Evolutionary conservation across 2,797 vertebrate species (phyloP), one percentile per base, ranked within the genome.

Genomic region (Paedocypris micromegethes): DNA sequence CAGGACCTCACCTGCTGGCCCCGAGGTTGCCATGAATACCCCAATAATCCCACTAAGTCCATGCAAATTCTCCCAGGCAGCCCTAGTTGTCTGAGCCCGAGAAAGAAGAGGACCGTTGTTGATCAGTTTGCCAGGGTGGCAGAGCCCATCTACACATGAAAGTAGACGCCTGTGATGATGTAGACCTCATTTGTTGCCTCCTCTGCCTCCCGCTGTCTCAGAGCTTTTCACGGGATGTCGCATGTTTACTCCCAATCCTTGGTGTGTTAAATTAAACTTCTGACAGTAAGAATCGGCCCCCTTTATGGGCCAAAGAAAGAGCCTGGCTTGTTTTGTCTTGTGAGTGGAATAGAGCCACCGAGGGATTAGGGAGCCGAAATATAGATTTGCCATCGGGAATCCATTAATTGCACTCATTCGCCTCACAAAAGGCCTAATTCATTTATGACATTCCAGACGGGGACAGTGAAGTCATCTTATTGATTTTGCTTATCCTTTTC

Each of bases 1-100:
- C 85, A 79, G 83, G 78, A 87, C 87, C 91, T 97, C 92, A 96
- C 93, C 94, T 94, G 92, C 92, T 92, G 91, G 86, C 92, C 91
- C 88, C 68, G 78, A 80, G 87, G 87, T 79, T 86, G 86, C 92
- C 91, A 94, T 95, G 93, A 96, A 96, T 94, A 93, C 90, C 90
- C 89, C 75, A 83, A 86, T 94, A 95, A 97, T 97, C 94, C 92
- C 81, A 68, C 81, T 87, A 87, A 91, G 75, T 86, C 88, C 83
- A 87, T 86, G 90, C 87, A 87, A 86, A 82, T 88, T 84, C 82
- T 78, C 79, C 80, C 79, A 87, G 89, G 42, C 58, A 57, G 75
- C 23, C 23, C 23, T 23, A 70, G 77, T 77, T 75, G 70, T 83
- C 78, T 78, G 74, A 77, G 84, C 73, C 64, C 74, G 76, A 77